Base-by-base conservation (phyloP, 2,888 invertebrate genomes). In the Brassicogethes aeneus region DNA sequence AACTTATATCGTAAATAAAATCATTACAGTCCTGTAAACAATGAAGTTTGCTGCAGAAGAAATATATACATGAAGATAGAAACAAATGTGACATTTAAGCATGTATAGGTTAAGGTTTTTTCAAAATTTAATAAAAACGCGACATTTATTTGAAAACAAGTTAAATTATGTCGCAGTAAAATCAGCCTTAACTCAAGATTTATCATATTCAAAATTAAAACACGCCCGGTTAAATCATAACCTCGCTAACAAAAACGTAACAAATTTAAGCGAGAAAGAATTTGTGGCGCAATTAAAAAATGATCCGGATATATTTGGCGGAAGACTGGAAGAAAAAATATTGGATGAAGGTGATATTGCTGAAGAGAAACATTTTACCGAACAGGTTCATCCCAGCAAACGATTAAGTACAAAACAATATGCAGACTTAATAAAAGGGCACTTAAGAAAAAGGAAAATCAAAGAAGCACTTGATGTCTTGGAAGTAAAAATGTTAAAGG, bases 401-500 rank as follows among this genome's bases (percentile, higher is more conserved):
- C 75, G 76, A 59, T 61, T 80, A 12, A 70, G 74, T 2, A 76
- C 71, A 0, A 79, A 73, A 53, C 76, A 83, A 52, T 88, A 88
- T 68, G 79, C 79, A 0, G 73, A 76, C 50, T 63, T 84, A 45
- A 87, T 89, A 2, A 87, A 86, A 60, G 69, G 74, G 14, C 75
- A 78, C 52, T 59, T 88, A 3, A 60, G 66, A 16, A 72, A 78
- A 40, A 77, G 79, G 29, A 75, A 83, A 60, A 65, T 88, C 2
- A 76, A 79, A 55, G 83, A 85, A 64, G 93, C 93, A 0, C 72
- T 92, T 14, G 78, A 82, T 50, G 75, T 93, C 2, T 63, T 93
- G 36, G 85, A 90, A 60, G 69, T 77, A n/a, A 73, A 75, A 61
- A 84, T 90, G 82, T 59, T 84, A 3, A 76, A 83, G 63, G 74